These are phyloP conservation scores for Brevimyrus niger DNA, from an alignment of 2,113 vertebrate genomes.

Conservation along the genomic window DNA sequence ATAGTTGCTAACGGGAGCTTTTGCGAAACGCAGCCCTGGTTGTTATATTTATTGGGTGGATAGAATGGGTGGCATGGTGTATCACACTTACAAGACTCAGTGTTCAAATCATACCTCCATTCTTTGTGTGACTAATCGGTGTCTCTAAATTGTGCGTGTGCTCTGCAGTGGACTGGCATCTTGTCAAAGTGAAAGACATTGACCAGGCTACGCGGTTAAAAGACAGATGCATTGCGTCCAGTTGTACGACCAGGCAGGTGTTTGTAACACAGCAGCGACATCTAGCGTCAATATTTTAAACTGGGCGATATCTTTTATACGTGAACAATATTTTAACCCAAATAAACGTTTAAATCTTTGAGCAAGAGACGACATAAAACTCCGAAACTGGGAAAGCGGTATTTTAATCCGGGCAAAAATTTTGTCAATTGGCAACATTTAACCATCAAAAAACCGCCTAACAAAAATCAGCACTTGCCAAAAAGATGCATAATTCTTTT, in stretches of 20 bases:
- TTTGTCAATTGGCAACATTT: neutral
- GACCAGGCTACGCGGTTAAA: neutral
- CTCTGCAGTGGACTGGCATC: neutral
- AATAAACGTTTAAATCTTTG: neutral
- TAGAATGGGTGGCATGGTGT: neutral
- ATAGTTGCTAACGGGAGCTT: neutral
- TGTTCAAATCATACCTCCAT: neutral
- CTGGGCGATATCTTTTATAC: neutral
- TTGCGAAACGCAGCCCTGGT: neutral
- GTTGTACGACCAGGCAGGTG: neutral
- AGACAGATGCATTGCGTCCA: neutral
- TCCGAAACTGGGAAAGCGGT: neutral
- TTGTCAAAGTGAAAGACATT: neutral
- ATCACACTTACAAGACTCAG: neutral
- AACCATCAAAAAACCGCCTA: neutral
- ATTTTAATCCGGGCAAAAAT: neutral
- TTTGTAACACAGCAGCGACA: slow-evolving; percentile 36
- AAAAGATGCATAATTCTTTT: neutral
- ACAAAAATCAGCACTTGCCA: neutral
- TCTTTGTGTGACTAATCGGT: neutral
- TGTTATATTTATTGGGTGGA: neutral
- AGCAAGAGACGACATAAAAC: neutral
- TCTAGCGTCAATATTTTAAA: slow-evolving; percentile 34
- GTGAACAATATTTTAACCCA: neutral
- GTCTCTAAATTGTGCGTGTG: neutral